Evolutionary conservation across 1,140 invertebrate species (phyloP).

Genomic region (Heliconius congener): DNA sequence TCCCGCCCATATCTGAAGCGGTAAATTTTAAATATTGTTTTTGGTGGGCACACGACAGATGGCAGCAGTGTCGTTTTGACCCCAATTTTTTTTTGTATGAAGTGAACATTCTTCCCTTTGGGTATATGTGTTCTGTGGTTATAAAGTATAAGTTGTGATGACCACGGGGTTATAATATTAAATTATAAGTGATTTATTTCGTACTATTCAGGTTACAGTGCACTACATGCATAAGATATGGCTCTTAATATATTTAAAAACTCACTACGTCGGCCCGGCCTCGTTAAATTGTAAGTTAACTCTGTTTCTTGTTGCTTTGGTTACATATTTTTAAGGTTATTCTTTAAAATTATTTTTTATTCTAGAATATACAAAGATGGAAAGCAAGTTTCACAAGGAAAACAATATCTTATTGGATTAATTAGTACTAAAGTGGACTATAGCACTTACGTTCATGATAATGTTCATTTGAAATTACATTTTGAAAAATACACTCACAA

Average conservation of each 20-base stretch:
- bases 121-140: not conserved
- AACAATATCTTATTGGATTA: slow-evolving; percentile 14
- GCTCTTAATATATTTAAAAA: slow-evolving; percentile 43
- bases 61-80: too few species aligned
- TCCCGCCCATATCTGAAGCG: too few species aligned
- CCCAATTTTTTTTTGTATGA: too few species aligned
- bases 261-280: slow-evolving; percentile 34
- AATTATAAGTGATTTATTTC: not conserved
- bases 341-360: slow-evolving; percentile 1
- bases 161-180: not conserved
- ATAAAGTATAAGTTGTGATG: not conserved
- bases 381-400: slow-evolving; percentile 25
- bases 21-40: too few species aligned
- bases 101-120: too few species aligned
- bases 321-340: slow-evolving; percentile 20
- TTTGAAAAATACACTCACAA: slow-evolving; percentile 10
- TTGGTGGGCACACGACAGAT: too few species aligned
- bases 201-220: not conserved
- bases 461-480: slow-evolving; percentile 16
- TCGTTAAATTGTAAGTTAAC: slow-evolving; percentile 45
- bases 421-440: slow-evolving; percentile 22
- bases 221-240: slow-evolving; percentile 25
- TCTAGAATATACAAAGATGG: slow-evolving; percentile 26
- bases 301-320: not conserved
- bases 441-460: slow-evolving; percentile 14